Base-by-base conservation (phyloP, 2,113 vertebrate genomes). In the Albula glossodonta region DNA sequence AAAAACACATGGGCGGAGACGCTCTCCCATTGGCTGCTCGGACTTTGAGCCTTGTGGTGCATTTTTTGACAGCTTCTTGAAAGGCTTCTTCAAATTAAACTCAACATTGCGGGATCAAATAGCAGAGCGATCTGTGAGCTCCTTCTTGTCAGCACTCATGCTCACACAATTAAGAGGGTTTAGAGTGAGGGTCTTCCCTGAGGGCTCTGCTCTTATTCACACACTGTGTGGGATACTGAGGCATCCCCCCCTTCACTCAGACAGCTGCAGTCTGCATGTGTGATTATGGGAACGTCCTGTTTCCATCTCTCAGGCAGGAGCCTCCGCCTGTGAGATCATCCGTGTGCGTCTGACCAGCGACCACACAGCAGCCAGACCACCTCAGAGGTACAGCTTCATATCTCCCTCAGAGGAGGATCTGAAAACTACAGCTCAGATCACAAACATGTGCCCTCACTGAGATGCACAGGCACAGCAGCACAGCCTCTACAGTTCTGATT, bases 121-220 rank as follows among this genome's bases (percentile, higher is more conserved):
- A 41, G 31, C 31, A 11, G 56, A 60, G 15, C 17, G 51, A 22
- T 51, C n/a, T 52, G 53, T 25, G 84, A 48, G 41, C 52, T 82
- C 52, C 22, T n/a, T n/a, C n/a, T 2, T 19, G 49, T 85, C 8
- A 60, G 52, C 74, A 41, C 17, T 2, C 17, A 9, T 17, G 10
- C 4, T 15, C 51, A n/a, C 19, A 60, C n/a, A 78, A 82, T 86
- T 25, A n/a, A 56, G 81, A 60, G 4, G 78, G 53, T 19, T 11
- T 17, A 17, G 50, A 3, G 25, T 25, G 74, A 50, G 22, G 57
- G 80, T 63, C 56, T 83, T 82, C 85, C 85, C 83, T 83, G 66
- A 41, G 60, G 56, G 25, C 53, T 57, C 81, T 57, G 57, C 66
- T 81, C 31, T 19, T 57, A 11, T 25, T 78, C 51, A 78, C 17